Evolutionary conservation across 1,140 invertebrate genomes (phyloP).

Genomic region (Micrasema longulum): DNA sequence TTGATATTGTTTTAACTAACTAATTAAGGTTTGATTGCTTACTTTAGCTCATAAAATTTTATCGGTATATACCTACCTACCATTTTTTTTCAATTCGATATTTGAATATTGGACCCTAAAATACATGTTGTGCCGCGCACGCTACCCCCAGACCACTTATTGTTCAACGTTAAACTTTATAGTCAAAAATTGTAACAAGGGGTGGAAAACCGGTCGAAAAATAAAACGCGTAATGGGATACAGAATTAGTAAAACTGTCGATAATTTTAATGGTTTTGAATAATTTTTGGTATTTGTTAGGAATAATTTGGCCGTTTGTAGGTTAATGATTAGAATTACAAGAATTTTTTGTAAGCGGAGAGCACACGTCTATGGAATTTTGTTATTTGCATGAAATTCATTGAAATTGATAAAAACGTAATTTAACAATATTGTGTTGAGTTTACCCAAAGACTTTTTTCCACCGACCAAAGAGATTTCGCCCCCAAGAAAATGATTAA

Average conservation of each 20-base stretch:
- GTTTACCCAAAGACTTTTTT: too few species aligned
- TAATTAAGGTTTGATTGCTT: slow-evolving; percentile 55
- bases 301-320: slow-evolving; percentile 15
- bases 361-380: too few species aligned
- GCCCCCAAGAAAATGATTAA: too few species aligned
- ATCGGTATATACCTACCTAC: slow-evolving; percentile 27
- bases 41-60: slow-evolving; percentile 47
- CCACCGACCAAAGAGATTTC: too few species aligned
- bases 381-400: too few species aligned
- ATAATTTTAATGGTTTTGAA: slow-evolving; percentile 34
- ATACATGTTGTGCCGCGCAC: slow-evolving; percentile 9
- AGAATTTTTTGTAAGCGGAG: slow-evolving; percentile 2
- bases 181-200: slow-evolving; percentile 2
- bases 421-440: too few species aligned
- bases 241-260: slow-evolving; percentile 14
- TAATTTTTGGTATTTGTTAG: slow-evolving; percentile 27
- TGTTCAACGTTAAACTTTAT: slow-evolving; percentile 21
- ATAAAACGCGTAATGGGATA: too few species aligned
- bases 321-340: slow-evolving; percentile 19
- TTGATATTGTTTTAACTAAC: slow-evolving; percentile 52
- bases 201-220: not conserved
- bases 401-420: too few species aligned
- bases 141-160: slow-evolving; percentile 10
- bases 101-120: slow-evolving; percentile 19
- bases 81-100: slow-evolving; percentile 39